Conservation (phyloP, 1,140 invertebrate species). For the Bombus fervidus region DNA sequence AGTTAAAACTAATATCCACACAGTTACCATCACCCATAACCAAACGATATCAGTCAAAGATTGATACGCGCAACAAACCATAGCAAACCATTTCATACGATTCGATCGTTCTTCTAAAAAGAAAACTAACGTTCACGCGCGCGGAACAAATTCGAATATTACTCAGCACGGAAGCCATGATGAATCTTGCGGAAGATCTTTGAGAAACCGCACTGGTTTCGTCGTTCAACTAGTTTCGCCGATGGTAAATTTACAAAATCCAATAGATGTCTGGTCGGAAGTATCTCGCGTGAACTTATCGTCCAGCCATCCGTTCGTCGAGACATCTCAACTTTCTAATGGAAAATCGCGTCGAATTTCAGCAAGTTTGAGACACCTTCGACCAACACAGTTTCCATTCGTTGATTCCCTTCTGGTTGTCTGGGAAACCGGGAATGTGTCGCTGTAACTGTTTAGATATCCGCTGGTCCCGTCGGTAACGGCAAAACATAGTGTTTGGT, state of each 20-base stretch:
- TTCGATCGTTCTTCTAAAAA: background rate
- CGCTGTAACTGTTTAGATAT: background rate
- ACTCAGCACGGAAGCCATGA: background rate
- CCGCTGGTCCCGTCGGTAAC: too few relatives aligned
- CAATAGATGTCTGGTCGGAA: background rate
- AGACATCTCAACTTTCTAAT: conserved; percentile 17
- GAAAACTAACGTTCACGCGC: background rate
- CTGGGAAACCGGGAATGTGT: background rate
- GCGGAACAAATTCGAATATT: background rate
- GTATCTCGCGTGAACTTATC: background rate
- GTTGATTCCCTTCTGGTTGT: background rate
- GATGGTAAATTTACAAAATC: conserved; percentile 10
- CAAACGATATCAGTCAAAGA: background rate
- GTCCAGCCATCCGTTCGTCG: background rate
- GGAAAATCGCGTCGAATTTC: conserved; percentile 9
- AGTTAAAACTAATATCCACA: too few relatives aligned
- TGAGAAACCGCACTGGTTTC: background rate
- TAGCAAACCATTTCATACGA: too few relatives aligned
- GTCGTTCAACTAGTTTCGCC: background rate
- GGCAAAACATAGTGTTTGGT: background rate
- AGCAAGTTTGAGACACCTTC: background rate
- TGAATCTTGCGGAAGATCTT: background rate
- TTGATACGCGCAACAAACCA: background rate
- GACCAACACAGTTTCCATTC: conserved; percentile 16
- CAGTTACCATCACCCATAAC: too few relatives aligned